These are phyloP conservation scores for Theonella swinhoei DNA, from an alignment of 37 sponge, comb jelly and placozoan genomes.

Conservation along the genomic window DNA sequence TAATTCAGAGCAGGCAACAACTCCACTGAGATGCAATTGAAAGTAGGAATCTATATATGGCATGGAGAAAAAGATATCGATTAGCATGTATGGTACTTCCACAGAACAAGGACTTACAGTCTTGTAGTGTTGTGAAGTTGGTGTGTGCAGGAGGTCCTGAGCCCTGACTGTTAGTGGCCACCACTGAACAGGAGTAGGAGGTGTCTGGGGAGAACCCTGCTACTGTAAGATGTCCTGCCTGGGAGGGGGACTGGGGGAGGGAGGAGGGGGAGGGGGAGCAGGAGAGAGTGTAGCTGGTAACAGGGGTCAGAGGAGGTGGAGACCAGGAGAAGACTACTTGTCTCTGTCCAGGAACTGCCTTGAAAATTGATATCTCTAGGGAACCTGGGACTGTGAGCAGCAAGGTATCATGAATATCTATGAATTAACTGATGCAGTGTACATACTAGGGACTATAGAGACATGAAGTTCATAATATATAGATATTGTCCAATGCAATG, in stretches of 20 bases:
- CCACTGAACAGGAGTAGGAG: neutral
- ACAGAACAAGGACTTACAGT: no score
- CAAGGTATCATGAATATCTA: neutral
- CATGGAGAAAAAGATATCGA: neutral
- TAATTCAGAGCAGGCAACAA: neutral
- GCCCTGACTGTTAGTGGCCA: neutral
- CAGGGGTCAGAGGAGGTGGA: neutral
- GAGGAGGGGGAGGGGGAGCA: constrained; percentile 9
- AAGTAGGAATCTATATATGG: no score
- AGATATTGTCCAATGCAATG: neutral
- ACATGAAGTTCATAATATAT: neutral
- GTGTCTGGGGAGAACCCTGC: neutral
- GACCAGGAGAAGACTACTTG: neutral
- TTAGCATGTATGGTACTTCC: no score
- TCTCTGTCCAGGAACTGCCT: neutral
- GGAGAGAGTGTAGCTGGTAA: neutral
- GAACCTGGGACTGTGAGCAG: neutral
- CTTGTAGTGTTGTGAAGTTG: neutral
- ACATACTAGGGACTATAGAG: no score
- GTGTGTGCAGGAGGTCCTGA: neutral
- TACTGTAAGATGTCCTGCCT: neutral
- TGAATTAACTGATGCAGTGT: no score
- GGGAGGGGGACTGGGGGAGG: neutral
- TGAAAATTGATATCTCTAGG: neutral
- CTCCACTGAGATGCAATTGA: neutral